Conservation (phyloP, 2,797 vertebrate genomes). For the Falco novaeseelandiae region DNA sequence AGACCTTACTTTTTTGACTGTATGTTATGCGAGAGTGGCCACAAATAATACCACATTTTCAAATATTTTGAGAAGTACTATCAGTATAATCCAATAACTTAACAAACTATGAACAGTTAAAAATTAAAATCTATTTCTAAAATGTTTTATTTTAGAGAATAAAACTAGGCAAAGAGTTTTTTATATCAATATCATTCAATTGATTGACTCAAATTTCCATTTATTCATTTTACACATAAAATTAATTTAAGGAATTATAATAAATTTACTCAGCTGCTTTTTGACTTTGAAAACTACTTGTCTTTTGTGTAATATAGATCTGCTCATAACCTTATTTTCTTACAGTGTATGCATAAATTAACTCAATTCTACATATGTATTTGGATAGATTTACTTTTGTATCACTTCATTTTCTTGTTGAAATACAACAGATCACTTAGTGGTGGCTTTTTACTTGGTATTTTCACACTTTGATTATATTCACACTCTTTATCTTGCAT, state of each 20-base stretch:
- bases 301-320: not conserved
- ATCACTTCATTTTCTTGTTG: not conserved
- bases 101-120: not conserved
- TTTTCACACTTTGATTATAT: not conserved
- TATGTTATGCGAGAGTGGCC: not conserved
- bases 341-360: not conserved
- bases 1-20: not conserved
- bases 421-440: not conserved
- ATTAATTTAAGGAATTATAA: not conserved
- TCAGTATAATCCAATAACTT: not conserved
- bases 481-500: not conserved
- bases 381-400: not conserved
- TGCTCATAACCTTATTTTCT: not conserved
- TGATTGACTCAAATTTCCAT: not conserved
- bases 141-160: not conserved
- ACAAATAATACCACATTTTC: not conserved
- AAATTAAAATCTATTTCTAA: not conserved
- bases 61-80: not conserved
- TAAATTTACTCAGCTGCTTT: not conserved
- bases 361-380: not conserved
- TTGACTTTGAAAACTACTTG: not conserved
- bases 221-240: not conserved
- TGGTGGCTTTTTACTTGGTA: not conserved
- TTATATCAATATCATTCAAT: not conserved
- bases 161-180: not conserved